Conservation (phyloP, 2,797 vertebrate species). For the Myoxocephalus aenaeus region DNA sequence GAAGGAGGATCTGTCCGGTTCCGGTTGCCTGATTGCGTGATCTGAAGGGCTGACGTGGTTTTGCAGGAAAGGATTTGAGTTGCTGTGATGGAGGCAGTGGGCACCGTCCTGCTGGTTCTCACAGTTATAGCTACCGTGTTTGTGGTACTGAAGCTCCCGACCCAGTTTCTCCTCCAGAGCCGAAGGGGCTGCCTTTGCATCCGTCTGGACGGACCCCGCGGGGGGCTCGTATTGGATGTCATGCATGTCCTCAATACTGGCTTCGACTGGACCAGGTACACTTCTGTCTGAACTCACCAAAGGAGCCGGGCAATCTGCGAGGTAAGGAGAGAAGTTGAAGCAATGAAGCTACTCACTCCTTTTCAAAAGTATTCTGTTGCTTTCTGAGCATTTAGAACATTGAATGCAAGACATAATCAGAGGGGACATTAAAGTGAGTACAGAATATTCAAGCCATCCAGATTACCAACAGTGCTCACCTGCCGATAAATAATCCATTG, state of each 20-base stretch:
- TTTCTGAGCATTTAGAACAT: neutral
- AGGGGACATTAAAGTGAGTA: neutral
- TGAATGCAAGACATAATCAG: neutral
- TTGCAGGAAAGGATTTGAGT: slow-evolving; percentile 19
- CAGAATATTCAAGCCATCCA: neutral
- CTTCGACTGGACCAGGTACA: slow-evolving; percentile 67
- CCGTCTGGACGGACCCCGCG: slow-evolving; percentile 57
- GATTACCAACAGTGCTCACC: slow-evolving; percentile 73
- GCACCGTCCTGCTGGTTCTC: slow-evolving; percentile 64
- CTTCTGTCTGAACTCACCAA: slow-evolving; percentile 87
- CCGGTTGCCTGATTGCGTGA: slow-evolving; percentile 31
- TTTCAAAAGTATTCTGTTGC: neutral
- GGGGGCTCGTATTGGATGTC: slow-evolving; percentile 8
- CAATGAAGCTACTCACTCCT: neutral
- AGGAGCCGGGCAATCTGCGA: slow-evolving; percentile 86
- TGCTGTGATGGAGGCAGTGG: neutral
- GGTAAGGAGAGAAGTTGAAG: neutral
- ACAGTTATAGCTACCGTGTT: slow-evolving; percentile 82
- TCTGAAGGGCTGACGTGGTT: slow-evolving; percentile 14
- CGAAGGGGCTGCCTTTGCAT: slow-evolving; percentile 29
- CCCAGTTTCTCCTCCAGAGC: slow-evolving; percentile 88
- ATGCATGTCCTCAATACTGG: slow-evolving; percentile 84
- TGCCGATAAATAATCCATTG: slow-evolving; percentile 69
- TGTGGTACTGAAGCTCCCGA: slow-evolving; percentile 90
- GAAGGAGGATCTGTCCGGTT: slow-evolving; percentile 24